These are phyloP conservation scores for Candoia aspera DNA, from an alignment of 2,113 vertebrate species.

Conservation along the genomic window DNA sequence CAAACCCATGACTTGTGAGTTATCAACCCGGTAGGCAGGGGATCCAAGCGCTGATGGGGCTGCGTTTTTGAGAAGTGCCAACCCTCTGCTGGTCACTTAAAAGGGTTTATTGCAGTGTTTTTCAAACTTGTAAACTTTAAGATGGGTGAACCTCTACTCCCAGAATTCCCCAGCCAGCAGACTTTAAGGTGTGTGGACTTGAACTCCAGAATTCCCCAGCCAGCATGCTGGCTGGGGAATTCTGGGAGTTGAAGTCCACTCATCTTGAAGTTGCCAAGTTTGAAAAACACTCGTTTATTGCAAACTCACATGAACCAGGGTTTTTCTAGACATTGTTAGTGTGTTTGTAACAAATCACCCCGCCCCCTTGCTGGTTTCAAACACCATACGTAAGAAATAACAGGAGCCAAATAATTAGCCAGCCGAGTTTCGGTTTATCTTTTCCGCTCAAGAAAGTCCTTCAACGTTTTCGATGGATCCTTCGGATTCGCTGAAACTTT, in stretches of 20 bases:
- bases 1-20: no score
- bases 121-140: no score
- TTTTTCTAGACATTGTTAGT: no score
- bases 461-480: slow-evolving; percentile 51
- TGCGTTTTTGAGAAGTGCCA: no score
- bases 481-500: slow-evolving; percentile 42
- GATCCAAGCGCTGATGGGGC: no score
- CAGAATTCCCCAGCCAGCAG: no score
- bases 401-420: neutral
- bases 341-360: neutral
- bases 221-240: neutral
- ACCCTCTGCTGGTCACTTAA: no score
- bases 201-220: no score
- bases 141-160: no score
- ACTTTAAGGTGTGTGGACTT: no score
- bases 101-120: no score
- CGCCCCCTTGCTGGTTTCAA: neutral
- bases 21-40: no score
- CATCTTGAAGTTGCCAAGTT: neutral
- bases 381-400: neutral
- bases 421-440: neutral
- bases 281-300: neutral
- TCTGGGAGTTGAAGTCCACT: neutral
- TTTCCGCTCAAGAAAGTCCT: slow-evolving; percentile 29
- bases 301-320: neutral